Percentiles rank a stretch among this genome's conserved stretches.
Evolutionary conservation across 2,113 vertebrate genomes (phyloP).

Genomic region (Crotalus helleri): DNA sequence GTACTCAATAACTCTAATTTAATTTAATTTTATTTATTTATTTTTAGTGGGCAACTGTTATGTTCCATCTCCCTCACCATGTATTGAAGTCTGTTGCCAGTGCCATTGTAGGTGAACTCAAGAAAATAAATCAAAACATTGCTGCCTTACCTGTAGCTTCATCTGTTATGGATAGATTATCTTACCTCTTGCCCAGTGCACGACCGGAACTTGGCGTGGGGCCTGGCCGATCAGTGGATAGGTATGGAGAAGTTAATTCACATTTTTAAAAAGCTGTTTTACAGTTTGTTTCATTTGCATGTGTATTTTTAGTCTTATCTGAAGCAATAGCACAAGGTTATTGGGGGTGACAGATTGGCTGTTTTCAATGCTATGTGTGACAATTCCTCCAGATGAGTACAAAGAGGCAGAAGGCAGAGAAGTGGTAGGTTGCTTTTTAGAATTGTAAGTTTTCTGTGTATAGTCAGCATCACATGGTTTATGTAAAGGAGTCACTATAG

Average conservation of each 20-base stretch:
- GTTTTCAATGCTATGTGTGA: background rate
- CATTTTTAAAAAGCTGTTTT: background rate
- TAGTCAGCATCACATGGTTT: background rate
- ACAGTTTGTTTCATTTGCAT: background rate
- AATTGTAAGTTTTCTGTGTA: background rate
- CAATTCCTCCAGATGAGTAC: background rate
- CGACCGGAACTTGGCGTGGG: slow-evolving; percentile 95
- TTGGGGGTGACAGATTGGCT: background rate
- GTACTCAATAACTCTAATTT: background rate
- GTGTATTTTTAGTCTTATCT: background rate
- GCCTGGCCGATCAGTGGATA: slow-evolving; percentile 95
- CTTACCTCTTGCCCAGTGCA: slow-evolving; percentile 97
- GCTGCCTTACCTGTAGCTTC: slow-evolving; percentile 98
- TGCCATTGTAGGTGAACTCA: slow-evolving; percentile 96
- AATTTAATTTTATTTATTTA: slow-evolving; percentile 25
- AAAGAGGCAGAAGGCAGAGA: background rate
- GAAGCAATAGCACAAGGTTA: background rate
- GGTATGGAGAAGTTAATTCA: slow-evolving; percentile 67
- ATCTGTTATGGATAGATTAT: slow-evolving; percentile 98
- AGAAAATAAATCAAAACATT: slow-evolving; percentile 99
- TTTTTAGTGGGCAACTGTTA: slow-evolving; percentile 95
- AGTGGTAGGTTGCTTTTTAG: background rate
- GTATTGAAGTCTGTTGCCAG: slow-evolving; percentile 91
- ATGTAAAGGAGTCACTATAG: background rate
- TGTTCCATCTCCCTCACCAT: slow-evolving; percentile 96